phyloP scores from a whole-genome alignment of 2,797 vertebrate species.

The Neopelma chrysocephalum region DNA sequence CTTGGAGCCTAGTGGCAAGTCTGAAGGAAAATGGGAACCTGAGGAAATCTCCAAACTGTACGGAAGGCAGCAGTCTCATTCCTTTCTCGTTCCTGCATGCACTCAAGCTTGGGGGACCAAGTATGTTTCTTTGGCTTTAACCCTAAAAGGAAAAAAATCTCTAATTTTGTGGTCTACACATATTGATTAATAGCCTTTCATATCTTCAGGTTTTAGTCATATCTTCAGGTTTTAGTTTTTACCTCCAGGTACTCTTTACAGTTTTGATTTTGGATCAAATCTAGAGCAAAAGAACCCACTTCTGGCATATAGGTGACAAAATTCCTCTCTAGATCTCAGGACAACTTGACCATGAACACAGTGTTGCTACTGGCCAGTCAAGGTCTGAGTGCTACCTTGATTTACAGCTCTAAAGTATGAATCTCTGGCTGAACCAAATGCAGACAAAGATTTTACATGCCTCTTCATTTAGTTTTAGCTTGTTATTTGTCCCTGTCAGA shows the following conservation, averaged over 20 bases:
- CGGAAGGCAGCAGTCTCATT: background rate
- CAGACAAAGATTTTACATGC: background rate
- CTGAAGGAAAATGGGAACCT: background rate
- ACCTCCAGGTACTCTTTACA: background rate
- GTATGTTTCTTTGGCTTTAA: background rate
- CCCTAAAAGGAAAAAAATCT: background rate
- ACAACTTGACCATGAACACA: background rate
- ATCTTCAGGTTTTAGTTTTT: background rate
- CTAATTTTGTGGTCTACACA: background rate
- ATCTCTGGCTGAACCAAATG: background rate
- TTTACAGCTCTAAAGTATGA: background rate
- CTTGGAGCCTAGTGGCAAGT: rapidly evolving
- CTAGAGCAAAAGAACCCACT: background rate
- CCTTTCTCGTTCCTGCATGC: background rate
- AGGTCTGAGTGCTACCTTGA: background rate
- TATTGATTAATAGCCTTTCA: background rate
- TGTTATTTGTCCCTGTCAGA: background rate
- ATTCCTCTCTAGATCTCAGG: background rate
- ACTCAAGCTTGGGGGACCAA: background rate
- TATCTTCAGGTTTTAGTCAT: background rate
- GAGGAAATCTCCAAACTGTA: background rate
- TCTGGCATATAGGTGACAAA: background rate
- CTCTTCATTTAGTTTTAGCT: background rate
- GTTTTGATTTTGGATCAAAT: background rate
- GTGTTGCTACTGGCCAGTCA: background rate